phyloP scores from a whole-genome alignment of 92 coral and sea anemone genomes.

The Epizoanthus rinbou region DNA sequence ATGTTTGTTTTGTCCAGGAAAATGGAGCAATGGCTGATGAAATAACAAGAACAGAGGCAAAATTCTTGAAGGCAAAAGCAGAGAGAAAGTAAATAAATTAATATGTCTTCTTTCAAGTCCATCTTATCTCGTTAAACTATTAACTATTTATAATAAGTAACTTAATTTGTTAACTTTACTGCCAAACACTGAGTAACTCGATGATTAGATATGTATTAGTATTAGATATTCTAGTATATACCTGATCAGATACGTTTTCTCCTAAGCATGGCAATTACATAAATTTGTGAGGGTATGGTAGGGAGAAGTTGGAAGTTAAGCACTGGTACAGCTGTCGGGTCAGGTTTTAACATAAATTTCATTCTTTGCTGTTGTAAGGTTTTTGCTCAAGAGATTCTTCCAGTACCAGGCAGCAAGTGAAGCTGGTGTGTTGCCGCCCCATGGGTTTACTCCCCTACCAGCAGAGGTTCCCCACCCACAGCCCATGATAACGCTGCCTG shows the following conservation, averaged over 20 bases:
- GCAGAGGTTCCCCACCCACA: conserved; percentile 60
- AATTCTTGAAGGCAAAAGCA: conserved; percentile 81
- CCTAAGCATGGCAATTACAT: not conserved
- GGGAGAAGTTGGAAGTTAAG: too few relatives aligned
- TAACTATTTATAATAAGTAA: too few relatives aligned
- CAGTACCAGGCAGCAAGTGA: conserved; percentile 92
- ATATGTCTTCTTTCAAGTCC: too few relatives aligned
- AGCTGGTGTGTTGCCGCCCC: conserved; percentile 75
- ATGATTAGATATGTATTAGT: too few relatives aligned
- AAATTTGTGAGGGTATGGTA: not conserved
- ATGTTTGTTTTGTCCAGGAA: conserved; percentile 60
- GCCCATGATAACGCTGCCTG: conserved; percentile 55
- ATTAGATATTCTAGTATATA: too few relatives aligned
- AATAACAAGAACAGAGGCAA: conserved; percentile 78
- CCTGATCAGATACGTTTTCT: too few relatives aligned
- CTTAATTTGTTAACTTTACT: too few relatives aligned
- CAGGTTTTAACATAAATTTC: not conserved
- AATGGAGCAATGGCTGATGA: conserved; percentile 94
- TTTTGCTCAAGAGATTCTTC: conserved; percentile 83
- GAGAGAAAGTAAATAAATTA: conserved; percentile 80
- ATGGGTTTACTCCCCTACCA: conserved; percentile 52
- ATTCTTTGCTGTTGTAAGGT: conserved; percentile 53
- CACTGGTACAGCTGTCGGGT: not conserved
- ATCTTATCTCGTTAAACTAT: too few relatives aligned
- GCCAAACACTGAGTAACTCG: too few relatives aligned